Conservation (phyloP, 2,888 invertebrate species). For the Drosophila algonquin region DNA sequence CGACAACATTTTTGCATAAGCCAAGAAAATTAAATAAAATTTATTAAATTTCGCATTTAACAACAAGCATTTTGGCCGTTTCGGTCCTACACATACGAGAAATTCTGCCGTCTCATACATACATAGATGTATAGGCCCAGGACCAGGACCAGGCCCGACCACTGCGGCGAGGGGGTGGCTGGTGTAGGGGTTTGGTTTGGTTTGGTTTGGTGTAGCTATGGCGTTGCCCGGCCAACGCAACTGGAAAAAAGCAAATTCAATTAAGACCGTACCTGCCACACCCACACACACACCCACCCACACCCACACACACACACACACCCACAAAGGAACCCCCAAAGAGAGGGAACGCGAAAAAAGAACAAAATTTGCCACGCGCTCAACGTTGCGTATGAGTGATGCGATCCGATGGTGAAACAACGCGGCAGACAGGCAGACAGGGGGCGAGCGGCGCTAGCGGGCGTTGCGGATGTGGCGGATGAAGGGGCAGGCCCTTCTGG, state of each 20-base stretch:
- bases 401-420: constrained; percentile 20
- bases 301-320: neutral
- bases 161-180: neutral
- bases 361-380: constrained; percentile 12
- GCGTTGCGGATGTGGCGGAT: neutral
- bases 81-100: neutral
- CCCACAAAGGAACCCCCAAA: neutral
- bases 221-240: constrained; percentile 57
- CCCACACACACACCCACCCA: constrained; percentile 23
- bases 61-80: constrained; percentile 6
- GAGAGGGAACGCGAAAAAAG: constrained; percentile 12
- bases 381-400: constrained; percentile 49
- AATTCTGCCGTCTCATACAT: constrained; percentile 1
- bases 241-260: constrained; percentile 57
- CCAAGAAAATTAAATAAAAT: constrained; percentile 34
- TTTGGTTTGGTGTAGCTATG: neutral
- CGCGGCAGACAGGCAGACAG: neutral
- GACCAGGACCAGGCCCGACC: neutral
- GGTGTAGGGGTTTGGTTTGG: neutral
- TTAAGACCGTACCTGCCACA: constrained; percentile 68
- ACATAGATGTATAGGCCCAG: neutral
- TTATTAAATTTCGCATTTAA: constrained; percentile 28
- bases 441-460: neutral
- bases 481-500: constrained; percentile 5
- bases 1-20: constrained; percentile 12